Evolutionary conservation across 1,140 invertebrate genomes (phyloP).

Genomic region (Rhyacophila brunnea): DNA sequence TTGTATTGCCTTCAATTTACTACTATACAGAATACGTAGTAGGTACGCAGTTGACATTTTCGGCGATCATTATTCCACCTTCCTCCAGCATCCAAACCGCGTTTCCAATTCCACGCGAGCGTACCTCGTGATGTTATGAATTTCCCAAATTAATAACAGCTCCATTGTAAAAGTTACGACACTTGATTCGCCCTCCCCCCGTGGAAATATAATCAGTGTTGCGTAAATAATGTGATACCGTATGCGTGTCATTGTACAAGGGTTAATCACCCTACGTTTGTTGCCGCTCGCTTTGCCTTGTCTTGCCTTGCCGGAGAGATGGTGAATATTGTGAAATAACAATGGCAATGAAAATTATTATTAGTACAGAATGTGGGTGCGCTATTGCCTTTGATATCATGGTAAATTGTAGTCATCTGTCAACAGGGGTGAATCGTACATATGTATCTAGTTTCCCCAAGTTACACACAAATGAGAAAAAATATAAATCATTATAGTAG

Average conservation of each 20-base stretch:
- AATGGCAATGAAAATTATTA: constrained; percentile 42
- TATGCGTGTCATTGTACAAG: constrained; percentile 32
- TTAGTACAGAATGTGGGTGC: constrained; percentile 13
- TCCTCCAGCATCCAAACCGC: too few relatives aligned
- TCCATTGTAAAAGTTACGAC: constrained; percentile 16
- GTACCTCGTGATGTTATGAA: too few relatives aligned
- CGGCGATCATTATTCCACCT: too few relatives aligned
- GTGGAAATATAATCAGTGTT: constrained; percentile 27
- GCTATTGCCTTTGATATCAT: not conserved
- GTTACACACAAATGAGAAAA: too few relatives aligned
- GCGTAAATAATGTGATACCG: constrained; percentile 34
- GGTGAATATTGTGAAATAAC: constrained; percentile 1
- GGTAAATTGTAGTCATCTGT: too few relatives aligned
- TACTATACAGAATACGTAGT: too few relatives aligned
- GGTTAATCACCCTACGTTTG: constrained; percentile 33
- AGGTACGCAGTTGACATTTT: too few relatives aligned
- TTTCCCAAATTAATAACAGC: constrained; percentile 19
- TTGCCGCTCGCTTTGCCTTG: constrained; percentile 5
- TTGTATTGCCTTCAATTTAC: too few relatives aligned
- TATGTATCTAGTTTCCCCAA: too few relatives aligned
- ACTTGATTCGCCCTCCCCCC: constrained; percentile 23
- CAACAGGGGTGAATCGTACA: too few relatives aligned
- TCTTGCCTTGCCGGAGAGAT: not conserved
- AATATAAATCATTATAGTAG: too few relatives aligned
- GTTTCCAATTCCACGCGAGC: too few relatives aligned